These are phyloP conservation scores for Mus spicilegus DNA, from an alignment of 2,113 vertebrate genomes.

Conservation along the genomic window DNA sequence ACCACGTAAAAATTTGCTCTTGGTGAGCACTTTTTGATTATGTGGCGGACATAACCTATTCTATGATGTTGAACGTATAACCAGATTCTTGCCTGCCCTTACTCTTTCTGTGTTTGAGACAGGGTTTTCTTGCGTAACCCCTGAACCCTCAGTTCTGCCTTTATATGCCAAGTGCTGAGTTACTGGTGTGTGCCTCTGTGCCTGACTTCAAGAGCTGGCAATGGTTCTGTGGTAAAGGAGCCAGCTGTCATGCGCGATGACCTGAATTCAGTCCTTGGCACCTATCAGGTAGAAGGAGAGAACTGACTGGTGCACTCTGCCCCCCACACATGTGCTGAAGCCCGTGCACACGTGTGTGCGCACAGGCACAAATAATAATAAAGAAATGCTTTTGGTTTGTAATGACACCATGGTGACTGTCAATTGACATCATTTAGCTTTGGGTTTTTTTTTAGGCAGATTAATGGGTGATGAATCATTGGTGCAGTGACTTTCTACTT, in stretches of 20 bases:
- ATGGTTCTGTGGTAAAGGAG: background rate
- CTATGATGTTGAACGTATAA: background rate
- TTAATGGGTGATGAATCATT: conserved; percentile 24
- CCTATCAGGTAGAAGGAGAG: background rate
- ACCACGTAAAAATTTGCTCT: background rate
- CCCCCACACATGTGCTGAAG: background rate
- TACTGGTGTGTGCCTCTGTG: background rate
- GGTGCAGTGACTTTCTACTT: background rate
- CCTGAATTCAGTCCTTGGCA: background rate
- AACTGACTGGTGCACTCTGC: background rate
- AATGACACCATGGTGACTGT: background rate
- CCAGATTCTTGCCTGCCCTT: background rate
- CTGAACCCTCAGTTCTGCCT: background rate
- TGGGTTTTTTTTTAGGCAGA: background rate
- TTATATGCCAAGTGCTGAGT: background rate
- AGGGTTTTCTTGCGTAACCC: background rate
- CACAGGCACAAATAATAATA: background rate
- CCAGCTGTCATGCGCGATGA: too few relatives aligned
- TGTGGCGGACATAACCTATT: background rate
- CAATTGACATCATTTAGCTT: background rate
- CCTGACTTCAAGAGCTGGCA: background rate
- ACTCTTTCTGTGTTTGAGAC: background rate
- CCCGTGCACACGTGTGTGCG: too few relatives aligned
- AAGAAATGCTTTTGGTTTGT: background rate
- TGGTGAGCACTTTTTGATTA: background rate